Conservation (phyloP, 2,888 invertebrate species). For the Strigamia crassipes region DNA sequence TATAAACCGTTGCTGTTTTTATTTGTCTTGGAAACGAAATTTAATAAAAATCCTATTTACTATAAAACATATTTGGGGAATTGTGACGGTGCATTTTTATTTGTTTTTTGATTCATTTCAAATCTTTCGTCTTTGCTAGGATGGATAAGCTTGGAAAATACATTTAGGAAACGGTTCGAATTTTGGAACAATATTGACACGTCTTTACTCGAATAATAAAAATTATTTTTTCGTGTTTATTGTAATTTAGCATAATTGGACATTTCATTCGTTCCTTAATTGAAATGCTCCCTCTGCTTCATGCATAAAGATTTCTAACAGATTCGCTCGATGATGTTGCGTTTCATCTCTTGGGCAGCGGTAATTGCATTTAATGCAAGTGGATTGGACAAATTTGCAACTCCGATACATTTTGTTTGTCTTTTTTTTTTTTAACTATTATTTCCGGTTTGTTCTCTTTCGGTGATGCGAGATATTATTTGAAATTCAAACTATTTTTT, state of each 20-base stretch:
- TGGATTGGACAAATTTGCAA: slow-evolving; percentile 31
- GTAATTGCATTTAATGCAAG: slow-evolving; percentile 23
- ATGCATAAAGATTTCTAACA: slow-evolving; percentile 40
- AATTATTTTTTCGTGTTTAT: neutral
- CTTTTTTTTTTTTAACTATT: neutral
- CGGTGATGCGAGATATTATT: neutral
- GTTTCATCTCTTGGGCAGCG: slow-evolving; percentile 20
- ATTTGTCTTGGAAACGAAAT: neutral
- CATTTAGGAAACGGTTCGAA: no score
- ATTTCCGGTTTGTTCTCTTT: neutral
- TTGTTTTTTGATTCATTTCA: neutral
- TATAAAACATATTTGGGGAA: neutral
- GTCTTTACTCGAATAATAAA: neutral
- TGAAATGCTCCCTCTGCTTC: slow-evolving; percentile 30
- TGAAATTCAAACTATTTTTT: slow-evolving; percentile 2
- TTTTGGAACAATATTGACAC: neutral
- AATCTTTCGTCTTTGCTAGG: neutral
- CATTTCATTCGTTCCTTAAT: neutral
- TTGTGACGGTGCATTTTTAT: neutral
- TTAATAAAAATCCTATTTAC: neutral
- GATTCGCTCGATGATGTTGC: slow-evolving; percentile 14
- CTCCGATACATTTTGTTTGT: neutral
- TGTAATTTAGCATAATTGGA: slow-evolving; percentile 4
- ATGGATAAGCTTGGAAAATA: no score
- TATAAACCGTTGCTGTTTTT: neutral